A percentile compares a stretch with the other conserved stretches of the same genome.
phyloP scores from a whole-genome alignment of 2,888 invertebrate genomes.

The Noctuana brunneofusca region DNA sequence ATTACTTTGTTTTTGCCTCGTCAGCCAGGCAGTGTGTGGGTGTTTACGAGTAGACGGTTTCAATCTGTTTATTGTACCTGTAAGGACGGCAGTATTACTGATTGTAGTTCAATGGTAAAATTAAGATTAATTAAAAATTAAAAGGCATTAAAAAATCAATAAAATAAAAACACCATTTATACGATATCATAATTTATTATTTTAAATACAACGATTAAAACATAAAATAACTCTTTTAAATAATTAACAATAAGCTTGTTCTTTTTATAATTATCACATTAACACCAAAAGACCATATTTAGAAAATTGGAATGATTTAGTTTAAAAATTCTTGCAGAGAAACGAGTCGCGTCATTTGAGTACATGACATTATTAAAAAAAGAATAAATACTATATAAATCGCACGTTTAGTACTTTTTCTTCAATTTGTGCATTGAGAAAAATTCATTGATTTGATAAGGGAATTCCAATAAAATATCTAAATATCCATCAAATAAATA shows the following conservation, averaged over 20 bases:
- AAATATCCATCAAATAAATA: background rate
- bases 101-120: too few relatives aligned
- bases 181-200: slow-evolving; percentile 59
- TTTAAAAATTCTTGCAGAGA: slow-evolving; percentile 36
- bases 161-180: slow-evolving; percentile 12
- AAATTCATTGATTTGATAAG: background rate
- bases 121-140: too few relatives aligned
- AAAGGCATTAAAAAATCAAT: background rate
- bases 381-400: background rate
- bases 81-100: too few relatives aligned
- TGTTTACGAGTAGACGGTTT: too few relatives aligned
- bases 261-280: slow-evolving; percentile 73
- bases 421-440: background rate
- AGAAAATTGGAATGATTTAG: slow-evolving; percentile 72
- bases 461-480: background rate
- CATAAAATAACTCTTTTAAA: slow-evolving; percentile 78
- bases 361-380: background rate
- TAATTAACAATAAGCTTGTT: slow-evolving; percentile 79
- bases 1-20: too few relatives aligned
- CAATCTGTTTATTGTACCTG: too few relatives aligned
- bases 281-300: slow-evolving; percentile 66
- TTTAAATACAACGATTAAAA: slow-evolving; percentile 80
- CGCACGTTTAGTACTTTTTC: background rate
- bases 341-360: slow-evolving; percentile 10
- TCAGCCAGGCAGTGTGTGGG: too few relatives aligned